Evolutionary conservation across 2,113 vertebrate species (phyloP), one percentile per base, ranked within the genome.

Genomic region (Bos javanicus): DNA sequence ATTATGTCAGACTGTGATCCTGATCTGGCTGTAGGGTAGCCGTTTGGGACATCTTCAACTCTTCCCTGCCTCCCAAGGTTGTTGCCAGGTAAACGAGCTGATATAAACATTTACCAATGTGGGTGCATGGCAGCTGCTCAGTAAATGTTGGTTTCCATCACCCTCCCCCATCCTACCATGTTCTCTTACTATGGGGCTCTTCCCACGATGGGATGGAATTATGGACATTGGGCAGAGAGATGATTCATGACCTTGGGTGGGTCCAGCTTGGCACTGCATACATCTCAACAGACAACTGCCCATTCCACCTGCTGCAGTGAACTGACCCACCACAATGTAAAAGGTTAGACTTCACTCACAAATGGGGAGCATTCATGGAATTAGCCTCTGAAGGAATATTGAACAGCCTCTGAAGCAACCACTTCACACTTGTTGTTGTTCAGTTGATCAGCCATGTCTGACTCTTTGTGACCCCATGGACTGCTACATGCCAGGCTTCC

Each of bases 1-100:
- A 54, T 57, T 57, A 13, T 67, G 36, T 83, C 43, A 46, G 33
- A 46, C 80, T 98, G 80, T 95, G 14, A 84, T 52, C 21, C 33
- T 26, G 5, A 84, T n/a, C 80, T 46, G 39, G 60, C 74, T 33
- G 0, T 39, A 26, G 50, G 76, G 67, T 52, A 54, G 43, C 30
- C 62, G n/a, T 36, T 43, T 56, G 90, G 46, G 28, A 5, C 76
- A 9, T 30, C 2, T 54, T 10, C 54, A n/a, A 16, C 28, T 43
- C 14, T 28, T 39, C 67, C 36, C 46, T 60, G 54, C 64, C 21
- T 87, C 57, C 50, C 43, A 76, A 64, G 30, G 17, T 59, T 39
- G 9, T 59, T 43, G 33, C 36, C 16, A 43, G 8, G 46, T 71
- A 74, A 30, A 33, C 2, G 36, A 74, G 43, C 71, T 89, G 23